phyloP scores from a whole-genome alignment of 2,797 vertebrate genomes.

The Phyllotis vaccarum region DNA sequence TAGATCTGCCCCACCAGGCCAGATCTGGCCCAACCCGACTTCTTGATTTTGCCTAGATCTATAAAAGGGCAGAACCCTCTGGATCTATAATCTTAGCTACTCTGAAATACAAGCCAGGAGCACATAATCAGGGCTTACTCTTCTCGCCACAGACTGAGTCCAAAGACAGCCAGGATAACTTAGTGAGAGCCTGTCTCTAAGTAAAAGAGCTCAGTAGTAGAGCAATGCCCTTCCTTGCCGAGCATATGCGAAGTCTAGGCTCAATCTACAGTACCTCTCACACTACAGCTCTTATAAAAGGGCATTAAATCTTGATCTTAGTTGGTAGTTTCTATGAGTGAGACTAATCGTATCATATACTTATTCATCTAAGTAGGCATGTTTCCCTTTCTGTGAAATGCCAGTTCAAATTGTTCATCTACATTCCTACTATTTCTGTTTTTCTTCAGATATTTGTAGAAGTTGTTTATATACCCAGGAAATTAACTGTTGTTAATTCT shows the following conservation, averaged over 20 bases:
- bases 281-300: neutral
- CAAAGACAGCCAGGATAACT: neutral
- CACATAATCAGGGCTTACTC: neutral
- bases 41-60: neutral
- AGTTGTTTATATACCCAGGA: neutral
- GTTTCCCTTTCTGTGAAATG: neutral
- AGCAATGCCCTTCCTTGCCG: neutral
- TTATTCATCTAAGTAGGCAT: conserved; percentile 20
- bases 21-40: neutral
- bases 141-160: neutral
- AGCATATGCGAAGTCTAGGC: neutral
- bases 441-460: conserved; percentile 23
- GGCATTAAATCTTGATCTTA: neutral
- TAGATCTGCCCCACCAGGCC: neutral
- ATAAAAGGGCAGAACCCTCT: neutral
- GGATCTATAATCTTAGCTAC: neutral
- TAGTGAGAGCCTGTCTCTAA: neutral
- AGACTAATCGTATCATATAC: neutral
- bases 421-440: neutral
- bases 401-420: neutral
- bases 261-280: neutral
- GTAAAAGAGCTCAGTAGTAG: neutral
- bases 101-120: neutral
- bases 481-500: neutral
- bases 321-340: conserved; percentile 24